Conservation (phyloP, 30 jellyfish, hydroid and myxozoan species). For the Aurelia coerulea region DNA sequence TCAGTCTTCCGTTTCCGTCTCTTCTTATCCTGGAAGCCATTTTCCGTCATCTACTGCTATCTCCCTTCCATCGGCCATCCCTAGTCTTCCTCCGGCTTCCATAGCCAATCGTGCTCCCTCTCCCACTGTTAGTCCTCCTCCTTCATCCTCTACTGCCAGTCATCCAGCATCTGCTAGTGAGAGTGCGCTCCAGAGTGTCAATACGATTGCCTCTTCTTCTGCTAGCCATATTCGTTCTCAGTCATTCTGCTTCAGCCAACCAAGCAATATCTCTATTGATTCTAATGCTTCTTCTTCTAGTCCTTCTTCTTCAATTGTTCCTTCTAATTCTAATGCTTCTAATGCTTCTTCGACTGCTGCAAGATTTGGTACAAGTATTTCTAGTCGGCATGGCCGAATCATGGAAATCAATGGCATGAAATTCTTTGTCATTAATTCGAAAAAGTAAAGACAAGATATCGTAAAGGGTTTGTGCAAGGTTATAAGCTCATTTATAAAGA, state of each 20-base stretch:
- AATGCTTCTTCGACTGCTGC: background rate
- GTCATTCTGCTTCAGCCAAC: background rate
- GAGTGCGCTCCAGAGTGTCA: background rate
- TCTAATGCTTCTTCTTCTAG: background rate
- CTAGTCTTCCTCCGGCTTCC: background rate
- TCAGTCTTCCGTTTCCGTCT: background rate
- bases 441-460: too few species aligned
- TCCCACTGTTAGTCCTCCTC: background rate
- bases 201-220: background rate
- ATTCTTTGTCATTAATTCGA: too few species aligned
- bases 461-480: too few species aligned
- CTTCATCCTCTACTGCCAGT: too few species aligned
- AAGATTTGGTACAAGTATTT: too few species aligned
- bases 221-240: background rate
- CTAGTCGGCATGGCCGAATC: too few species aligned
- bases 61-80: background rate
- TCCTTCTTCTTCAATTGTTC: background rate
- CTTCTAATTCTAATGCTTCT: background rate
- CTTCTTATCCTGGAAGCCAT: background rate
- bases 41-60: background rate
- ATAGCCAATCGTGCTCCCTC: background rate
- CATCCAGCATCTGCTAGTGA: background rate
- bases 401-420: too few species aligned
- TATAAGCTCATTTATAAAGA: too few species aligned
- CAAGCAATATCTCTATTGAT: background rate